Conservation (phyloP, 2,113 vertebrate genomes). For the Phylloscopus trochiloides region DNA sequence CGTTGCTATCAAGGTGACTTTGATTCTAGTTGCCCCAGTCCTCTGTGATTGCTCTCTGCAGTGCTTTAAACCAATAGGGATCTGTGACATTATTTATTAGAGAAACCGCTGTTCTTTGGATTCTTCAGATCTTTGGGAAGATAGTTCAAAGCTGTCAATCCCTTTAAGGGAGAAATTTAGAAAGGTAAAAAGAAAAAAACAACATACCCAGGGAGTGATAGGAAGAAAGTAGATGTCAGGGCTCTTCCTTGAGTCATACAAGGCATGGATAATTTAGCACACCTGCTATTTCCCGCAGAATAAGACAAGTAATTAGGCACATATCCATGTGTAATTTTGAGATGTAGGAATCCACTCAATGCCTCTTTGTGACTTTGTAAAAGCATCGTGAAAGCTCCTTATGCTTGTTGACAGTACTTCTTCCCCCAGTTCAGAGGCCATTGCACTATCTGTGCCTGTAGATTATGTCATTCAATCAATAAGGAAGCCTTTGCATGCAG, state of each 20-base stretch:
- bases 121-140: slow-evolving; percentile 21
- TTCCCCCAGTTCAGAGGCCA: not conserved
- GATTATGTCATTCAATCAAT: not conserved
- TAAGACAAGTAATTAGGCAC: slow-evolving; percentile 16
- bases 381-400: not conserved
- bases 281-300: not conserved
- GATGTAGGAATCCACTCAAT: not conserved
- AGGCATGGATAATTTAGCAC: slow-evolving; percentile 28
- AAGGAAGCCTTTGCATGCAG: not conserved
- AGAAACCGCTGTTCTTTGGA: not conserved
- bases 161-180: slow-evolving; percentile 4
- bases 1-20: not conserved
- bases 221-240: slow-evolving; percentile 28
- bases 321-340: slow-evolving; percentile 4
- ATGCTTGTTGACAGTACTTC: not conserved
- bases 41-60: not conserved
- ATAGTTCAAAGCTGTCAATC: slow-evolving; percentile 37
- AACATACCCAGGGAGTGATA: not conserved
- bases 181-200: slow-evolving; percentile 10
- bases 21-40: not conserved
- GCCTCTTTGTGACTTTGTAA: not conserved
- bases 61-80: not conserved
- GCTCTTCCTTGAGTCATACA: not conserved
- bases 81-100: slow-evolving; percentile 23
- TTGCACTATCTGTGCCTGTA: not conserved